A percentile compares a stretch with the other conserved stretches of the same genome.
phyloP scores from a whole-genome alignment of 2,113 vertebrate genomes.

The Malaclemys terrapin region DNA sequence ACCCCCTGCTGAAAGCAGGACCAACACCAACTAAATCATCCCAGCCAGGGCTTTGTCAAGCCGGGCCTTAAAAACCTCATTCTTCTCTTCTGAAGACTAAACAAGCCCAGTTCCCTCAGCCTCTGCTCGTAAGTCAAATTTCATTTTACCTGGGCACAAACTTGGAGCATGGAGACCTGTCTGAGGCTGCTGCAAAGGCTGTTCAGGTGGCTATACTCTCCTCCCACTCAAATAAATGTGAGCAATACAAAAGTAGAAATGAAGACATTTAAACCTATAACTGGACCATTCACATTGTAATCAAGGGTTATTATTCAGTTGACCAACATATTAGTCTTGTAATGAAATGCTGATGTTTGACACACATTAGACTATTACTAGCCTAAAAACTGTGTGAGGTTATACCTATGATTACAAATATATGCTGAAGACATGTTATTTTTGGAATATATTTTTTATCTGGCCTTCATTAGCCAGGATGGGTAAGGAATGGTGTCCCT shows the following conservation, averaged over 20 bases:
- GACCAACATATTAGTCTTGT: not conserved
- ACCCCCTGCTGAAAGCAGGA: too few species aligned
- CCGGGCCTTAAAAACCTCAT: too few species aligned
- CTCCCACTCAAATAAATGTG: not conserved
- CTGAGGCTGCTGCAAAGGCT: too few species aligned
- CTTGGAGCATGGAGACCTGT: not conserved
- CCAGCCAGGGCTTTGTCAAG: too few species aligned
- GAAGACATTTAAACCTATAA: not conserved
- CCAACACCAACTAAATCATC: too few species aligned
- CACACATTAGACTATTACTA: accelerated
- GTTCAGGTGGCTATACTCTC: not conserved
- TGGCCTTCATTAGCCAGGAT: not conserved
- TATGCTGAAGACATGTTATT: too few species aligned
- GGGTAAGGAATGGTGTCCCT: too few species aligned
- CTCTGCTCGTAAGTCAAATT: too few species aligned
- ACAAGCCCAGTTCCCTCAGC: too few species aligned
- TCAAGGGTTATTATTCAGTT: not conserved
- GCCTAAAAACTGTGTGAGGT: accelerated
- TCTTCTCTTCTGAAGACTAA: too few species aligned
- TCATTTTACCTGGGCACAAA: not conserved
- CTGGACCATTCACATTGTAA: not conserved
- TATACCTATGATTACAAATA: not conserved
- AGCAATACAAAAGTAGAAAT: not conserved
- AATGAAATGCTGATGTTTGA: not conserved
- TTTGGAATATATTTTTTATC: not conserved